Conservation (phyloP, 2,888 invertebrate species). For the Pristionchus japonicus region DNA sequence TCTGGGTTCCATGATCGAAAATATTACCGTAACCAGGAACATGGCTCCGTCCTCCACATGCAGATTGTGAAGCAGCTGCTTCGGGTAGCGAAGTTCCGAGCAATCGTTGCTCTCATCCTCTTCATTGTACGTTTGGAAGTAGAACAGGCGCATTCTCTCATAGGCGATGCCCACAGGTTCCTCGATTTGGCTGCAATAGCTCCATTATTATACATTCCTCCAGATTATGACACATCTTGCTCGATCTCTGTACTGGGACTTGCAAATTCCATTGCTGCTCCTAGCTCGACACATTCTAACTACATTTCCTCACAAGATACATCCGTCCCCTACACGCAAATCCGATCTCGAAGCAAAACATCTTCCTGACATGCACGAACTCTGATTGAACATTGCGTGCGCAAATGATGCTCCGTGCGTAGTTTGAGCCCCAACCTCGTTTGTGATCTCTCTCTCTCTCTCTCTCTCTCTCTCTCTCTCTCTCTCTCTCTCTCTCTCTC, state of each 20-base stretch:
- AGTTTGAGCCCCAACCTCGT: background rate
- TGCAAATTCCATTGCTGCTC: too few species aligned
- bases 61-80: constrained; percentile 68
- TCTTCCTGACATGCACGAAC: background rate
- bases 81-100: constrained; percentile 61
- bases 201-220: too few species aligned
- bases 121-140: constrained; percentile 45
- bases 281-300: too few species aligned
- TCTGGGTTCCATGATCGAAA: background rate
- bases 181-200: constrained; percentile 68
- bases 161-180: constrained; percentile 58
- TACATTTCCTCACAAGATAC: too few species aligned
- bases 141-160: constrained; percentile 59
- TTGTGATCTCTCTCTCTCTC: background rate
- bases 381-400: background rate
- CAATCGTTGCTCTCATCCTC: constrained; percentile 42
- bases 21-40: constrained; percentile 65
- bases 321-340: background rate
- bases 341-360: background rate
- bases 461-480: background rate
- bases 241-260: too few species aligned
- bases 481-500: background rate
- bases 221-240: too few species aligned
- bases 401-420: background rate
- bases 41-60: constrained; percentile 74